Conservation (phyloP, 2,113 vertebrate genomes). For the Danionella cerebrum region DNA sequence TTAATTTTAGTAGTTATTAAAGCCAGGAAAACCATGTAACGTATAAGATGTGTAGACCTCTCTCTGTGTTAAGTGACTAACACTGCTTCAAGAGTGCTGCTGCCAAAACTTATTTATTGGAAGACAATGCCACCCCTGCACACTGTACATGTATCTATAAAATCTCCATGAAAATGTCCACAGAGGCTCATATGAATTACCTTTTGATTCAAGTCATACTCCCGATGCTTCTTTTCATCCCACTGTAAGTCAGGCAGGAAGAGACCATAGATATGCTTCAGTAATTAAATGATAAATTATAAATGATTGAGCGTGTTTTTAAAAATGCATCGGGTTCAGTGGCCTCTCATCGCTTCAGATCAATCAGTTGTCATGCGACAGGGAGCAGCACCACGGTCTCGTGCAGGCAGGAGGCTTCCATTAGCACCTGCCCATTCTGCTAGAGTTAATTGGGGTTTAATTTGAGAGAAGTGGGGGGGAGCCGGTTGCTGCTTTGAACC, state of each 20-base stretch:
- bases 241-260: constrained; percentile 20
- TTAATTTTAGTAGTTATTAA: too few relatives aligned
- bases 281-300: constrained; percentile 45
- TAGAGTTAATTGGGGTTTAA: constrained; percentile 25
- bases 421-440: constrained; percentile 18
- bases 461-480: background rate
- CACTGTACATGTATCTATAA: constrained; percentile 46
- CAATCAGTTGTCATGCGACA: constrained; percentile 37
- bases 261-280: constrained; percentile 1
- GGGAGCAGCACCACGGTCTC: background rate
- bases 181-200: constrained; percentile 35
- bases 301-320: constrained; percentile 41
- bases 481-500: background rate
- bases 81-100: too few relatives aligned
- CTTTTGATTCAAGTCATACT: constrained; percentile 27
- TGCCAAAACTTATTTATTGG: too few relatives aligned
- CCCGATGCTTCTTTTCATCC: constrained; percentile 8
- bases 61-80: too few relatives aligned
- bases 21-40: too few relatives aligned
- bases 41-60: too few relatives aligned
- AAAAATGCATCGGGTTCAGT: constrained; percentile 40
- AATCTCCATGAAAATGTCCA: constrained; percentile 32
- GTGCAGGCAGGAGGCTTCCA: constrained; percentile 5
- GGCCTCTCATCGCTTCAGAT: constrained; percentile 36
- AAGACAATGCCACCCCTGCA: too few relatives aligned